phyloP scores from a whole-genome alignment of 2,888 invertebrate species.

The Lasioglossum leucozonium region DNA sequence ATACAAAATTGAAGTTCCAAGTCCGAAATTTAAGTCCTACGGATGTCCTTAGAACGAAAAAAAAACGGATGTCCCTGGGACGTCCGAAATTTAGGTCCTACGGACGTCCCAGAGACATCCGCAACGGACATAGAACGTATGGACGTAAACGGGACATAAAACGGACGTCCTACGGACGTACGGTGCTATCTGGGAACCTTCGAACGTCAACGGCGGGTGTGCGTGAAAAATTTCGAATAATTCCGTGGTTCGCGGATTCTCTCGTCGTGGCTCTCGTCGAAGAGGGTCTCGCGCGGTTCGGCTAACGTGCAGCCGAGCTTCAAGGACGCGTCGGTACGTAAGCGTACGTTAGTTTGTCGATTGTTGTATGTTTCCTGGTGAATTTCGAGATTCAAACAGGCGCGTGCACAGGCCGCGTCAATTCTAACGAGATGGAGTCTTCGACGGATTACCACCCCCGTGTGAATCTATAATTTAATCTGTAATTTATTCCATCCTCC shows the following conservation, averaged over 20 bases:
- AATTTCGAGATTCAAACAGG: not conserved
- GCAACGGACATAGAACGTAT: too few relatives aligned
- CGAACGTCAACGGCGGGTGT: not conserved
- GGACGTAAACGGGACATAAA: too few relatives aligned
- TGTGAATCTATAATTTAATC: not conserved
- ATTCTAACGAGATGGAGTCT: not conserved
- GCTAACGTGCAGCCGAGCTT: not conserved
- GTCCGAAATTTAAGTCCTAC: too few relatives aligned
- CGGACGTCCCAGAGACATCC: too few relatives aligned
- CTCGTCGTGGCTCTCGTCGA: not conserved
- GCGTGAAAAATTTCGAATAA: not conserved
- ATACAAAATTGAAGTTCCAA: too few relatives aligned
- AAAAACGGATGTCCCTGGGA: too few relatives aligned
- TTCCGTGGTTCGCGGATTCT: not conserved
- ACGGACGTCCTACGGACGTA: too few relatives aligned
- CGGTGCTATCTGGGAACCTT: too few relatives aligned
- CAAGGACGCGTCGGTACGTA: not conserved
- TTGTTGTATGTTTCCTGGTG: not conserved
- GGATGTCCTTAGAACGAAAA: too few relatives aligned
- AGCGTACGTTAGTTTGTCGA: not conserved
- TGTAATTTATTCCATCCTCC: slow-evolving; percentile 10
- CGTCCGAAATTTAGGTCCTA: too few relatives aligned
- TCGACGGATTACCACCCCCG: slow-evolving; percentile 16
- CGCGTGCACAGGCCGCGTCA: not conserved
- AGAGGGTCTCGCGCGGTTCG: not conserved